Percentiles rank a stretch among this genome's conserved stretches.
These are phyloP conservation scores for Chaetoderma sp. DNA, from an alignment of 2,888 invertebrate genomes.

Conservation along the genomic window DNA sequence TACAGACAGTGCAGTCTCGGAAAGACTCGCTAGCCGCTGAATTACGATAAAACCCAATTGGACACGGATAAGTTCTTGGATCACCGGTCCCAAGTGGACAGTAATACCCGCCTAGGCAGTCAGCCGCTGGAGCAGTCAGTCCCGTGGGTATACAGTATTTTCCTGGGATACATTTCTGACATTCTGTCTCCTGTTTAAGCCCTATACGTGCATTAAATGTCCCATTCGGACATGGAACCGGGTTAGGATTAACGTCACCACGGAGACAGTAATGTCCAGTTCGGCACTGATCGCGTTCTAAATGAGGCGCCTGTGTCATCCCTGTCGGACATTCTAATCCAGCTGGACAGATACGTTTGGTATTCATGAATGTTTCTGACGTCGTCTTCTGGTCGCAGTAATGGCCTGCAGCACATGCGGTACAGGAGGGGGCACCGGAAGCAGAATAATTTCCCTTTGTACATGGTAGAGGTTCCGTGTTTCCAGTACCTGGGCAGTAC, in stretches of 20 bases:
- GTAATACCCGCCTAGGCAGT: slow-evolving; percentile 66
- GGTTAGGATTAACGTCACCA: slow-evolving; percentile 63
- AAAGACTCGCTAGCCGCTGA: slow-evolving; percentile 64
- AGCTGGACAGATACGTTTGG: slow-evolving; percentile 49
- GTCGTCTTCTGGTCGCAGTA: slow-evolving; percentile 64
- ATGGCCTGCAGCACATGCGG: slow-evolving; percentile 55
- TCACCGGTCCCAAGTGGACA: slow-evolving; percentile 62
- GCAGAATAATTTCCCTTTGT: slow-evolving; percentile 64
- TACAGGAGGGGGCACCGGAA: slow-evolving; percentile 52
- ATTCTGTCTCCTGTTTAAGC: slow-evolving; percentile 56
- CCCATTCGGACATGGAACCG: slow-evolving; percentile 63
- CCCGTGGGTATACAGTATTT: slow-evolving; percentile 60
- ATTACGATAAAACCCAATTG: slow-evolving; percentile 65
- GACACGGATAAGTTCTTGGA: slow-evolving; percentile 55
- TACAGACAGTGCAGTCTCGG: slow-evolving; percentile 64
- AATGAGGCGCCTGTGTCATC: slow-evolving; percentile 56
- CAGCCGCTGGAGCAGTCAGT: slow-evolving; percentile 49
- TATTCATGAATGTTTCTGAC: slow-evolving; percentile 45
- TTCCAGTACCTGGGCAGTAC: slow-evolving; percentile 58
- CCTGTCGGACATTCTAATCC: slow-evolving; percentile 63
- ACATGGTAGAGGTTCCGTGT: slow-evolving; percentile 54
- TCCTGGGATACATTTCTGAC: slow-evolving; percentile 62
- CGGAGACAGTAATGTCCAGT: slow-evolving; percentile 63
- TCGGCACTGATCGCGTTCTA: slow-evolving; percentile 52
- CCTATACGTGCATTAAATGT: slow-evolving; percentile 59